Evolutionary conservation across 30 jellyfish, hydroid and myxozoan species (phyloP).

Genomic region (Chironex yamaguchii): DNA sequence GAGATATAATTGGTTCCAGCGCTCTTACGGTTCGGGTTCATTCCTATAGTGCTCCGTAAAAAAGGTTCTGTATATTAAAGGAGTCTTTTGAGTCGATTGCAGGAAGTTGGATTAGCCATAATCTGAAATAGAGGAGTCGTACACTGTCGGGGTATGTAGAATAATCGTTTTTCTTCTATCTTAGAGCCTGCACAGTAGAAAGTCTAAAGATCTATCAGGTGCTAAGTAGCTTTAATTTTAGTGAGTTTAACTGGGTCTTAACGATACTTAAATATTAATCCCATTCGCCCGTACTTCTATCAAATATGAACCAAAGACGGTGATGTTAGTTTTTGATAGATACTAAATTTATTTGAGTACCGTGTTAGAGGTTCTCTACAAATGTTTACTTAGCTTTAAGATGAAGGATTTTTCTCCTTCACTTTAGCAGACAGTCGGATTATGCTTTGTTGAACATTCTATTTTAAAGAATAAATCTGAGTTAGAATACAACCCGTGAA

Average conservation of each 20-base stretch:
- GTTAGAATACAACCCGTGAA: not conserved
- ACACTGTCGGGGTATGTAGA: not conserved
- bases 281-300: conserved; percentile 62
- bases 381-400: not conserved
- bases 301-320: not conserved
- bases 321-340: not conserved
- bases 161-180: not conserved
- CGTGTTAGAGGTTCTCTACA: not conserved
- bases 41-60: conserved; percentile 46
- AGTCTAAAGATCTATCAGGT: conserved; percentile 55
- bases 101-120: not conserved
- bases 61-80: not conserved
- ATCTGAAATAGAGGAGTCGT: not conserved
- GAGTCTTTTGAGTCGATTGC: not conserved
- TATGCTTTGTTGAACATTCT: not conserved
- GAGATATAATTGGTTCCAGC: conserved; percentile 83
- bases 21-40: conserved; percentile 71
- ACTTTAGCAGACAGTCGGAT: not conserved
- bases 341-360: not conserved
- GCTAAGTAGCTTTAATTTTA: conserved; percentile 74
- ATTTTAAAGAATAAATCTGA: not conserved
- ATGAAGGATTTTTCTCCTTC: not conserved
- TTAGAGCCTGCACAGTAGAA: not conserved
- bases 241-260: conserved; percentile 78
- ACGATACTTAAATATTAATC: conserved; percentile 75